Percentiles rank a stretch among this genome's conserved stretches.
These are phyloP conservation scores for Bubo scandiacus DNA, from an alignment of 2,113 vertebrate genomes.

Conservation along the genomic window DNA sequence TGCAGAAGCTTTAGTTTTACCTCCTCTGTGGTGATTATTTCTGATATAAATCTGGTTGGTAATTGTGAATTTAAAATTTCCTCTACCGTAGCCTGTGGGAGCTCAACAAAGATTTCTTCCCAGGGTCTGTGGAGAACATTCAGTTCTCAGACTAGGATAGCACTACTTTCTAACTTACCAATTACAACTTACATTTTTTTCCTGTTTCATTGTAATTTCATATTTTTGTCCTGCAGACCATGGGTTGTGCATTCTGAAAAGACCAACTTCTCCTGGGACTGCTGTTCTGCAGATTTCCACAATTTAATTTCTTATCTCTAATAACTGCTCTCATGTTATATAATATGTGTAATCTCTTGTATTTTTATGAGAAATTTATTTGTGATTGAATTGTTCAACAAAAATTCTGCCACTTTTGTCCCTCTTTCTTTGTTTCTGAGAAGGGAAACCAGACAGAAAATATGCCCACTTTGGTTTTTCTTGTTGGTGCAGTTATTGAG, in stretches of 20 bases:
- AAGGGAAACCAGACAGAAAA: neutral
- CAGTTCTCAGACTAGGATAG: neutral
- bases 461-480: neutral
- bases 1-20: neutral
- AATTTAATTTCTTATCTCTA: neutral
- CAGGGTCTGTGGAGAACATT: neutral
- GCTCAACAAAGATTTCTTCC: neutral
- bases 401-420: neutral
- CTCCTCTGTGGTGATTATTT: neutral
- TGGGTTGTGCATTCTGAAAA: neutral
- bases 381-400: neutral
- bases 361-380: neutral
- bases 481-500: neutral
- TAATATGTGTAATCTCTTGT: neutral
- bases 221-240: neutral
- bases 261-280: neutral
- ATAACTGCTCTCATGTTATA: neutral
- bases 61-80: neutral
- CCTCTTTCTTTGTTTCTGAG: neutral
- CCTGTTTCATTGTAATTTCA: neutral
- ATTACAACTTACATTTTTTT: neutral
- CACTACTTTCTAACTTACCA: neutral
- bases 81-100: neutral
- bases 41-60: neutral
- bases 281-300: neutral